Conservation (phyloP, 2,113 vertebrate species). For the Strigops habroptila region DNA sequence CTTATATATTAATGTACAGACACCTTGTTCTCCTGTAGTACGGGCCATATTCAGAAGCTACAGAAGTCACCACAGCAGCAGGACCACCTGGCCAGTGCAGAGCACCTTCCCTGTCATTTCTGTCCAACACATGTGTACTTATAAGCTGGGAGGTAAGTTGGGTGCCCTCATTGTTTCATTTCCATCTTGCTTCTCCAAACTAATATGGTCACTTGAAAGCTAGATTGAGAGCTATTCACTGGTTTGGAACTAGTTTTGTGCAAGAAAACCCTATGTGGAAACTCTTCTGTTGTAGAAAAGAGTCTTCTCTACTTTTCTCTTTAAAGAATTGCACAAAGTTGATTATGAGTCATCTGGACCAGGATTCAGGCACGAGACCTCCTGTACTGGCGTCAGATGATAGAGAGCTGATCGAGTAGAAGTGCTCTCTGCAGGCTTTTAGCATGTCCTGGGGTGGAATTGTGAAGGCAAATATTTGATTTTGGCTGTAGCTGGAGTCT, state of each 20-base stretch:
- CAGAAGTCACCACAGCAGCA: conserved; percentile 88
- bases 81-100: conserved; percentile 92
- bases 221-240: not conserved
- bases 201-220: fast-evolving
- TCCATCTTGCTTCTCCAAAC: not conserved
- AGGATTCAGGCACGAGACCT: not conserved
- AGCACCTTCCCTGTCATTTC: conserved; percentile 84
- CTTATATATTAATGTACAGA: not conserved
- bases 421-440: not conserved
- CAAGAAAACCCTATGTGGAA: fast-evolving
- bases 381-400: not conserved
- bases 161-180: not conserved
- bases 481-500: not conserved
- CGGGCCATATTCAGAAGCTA: conserved; percentile 83
- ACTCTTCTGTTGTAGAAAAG: not conserved
- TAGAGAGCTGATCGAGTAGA: not conserved
- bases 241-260: not conserved
- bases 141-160: conserved; percentile 93
- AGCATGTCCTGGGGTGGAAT: not conserved
- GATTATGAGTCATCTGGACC: not conserved
- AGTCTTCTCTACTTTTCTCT: not conserved
- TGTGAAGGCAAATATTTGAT: conserved; percentile 28
- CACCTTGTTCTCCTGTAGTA: conserved; percentile 71
- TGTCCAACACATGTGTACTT: conserved; percentile 80
- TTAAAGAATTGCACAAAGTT: not conserved